phyloP scores from a whole-genome alignment of 2,797 vertebrate species.

The Pangasius macronema region DNA sequence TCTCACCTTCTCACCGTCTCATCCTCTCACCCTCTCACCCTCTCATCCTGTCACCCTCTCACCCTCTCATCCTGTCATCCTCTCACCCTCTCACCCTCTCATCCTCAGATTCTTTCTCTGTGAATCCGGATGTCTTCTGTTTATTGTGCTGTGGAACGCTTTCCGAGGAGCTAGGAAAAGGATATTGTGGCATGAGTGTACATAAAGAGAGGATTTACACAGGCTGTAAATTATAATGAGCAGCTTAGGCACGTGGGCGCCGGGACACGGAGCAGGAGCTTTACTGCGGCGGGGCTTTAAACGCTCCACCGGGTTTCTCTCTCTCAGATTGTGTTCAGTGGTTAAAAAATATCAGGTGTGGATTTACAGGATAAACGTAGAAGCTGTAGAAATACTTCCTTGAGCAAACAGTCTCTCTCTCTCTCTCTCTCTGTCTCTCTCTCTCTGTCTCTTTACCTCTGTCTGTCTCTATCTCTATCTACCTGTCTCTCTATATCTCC shows the following conservation, averaged over 20 bases:
- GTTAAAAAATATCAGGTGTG: too few species aligned
- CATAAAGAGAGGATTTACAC: too few species aligned
- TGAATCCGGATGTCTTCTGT: background rate
- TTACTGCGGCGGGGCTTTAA: background rate
- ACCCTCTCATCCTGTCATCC: background rate
- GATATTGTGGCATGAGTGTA: too few species aligned
- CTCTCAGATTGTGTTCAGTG: background rate
- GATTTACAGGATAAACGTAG: too few species aligned
- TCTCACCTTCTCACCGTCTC: too few species aligned
- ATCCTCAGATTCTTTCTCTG: background rate
- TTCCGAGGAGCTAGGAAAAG: too few species aligned
- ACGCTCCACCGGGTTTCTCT: background rate
- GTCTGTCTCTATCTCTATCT: background rate
- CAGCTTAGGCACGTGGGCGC: background rate
- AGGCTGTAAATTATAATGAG: background rate
- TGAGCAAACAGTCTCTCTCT: too few species aligned
- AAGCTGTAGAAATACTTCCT: too few species aligned
- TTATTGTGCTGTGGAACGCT: too few species aligned
- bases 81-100: too few species aligned
- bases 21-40: background rate
- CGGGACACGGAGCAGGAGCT: background rate
- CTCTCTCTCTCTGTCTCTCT: too few species aligned
- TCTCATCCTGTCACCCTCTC: background rate
- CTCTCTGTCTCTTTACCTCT: background rate
- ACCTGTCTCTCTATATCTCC: too few species aligned